A percentile compares a stretch with the other conserved stretches of the same genome.
Evolutionary conservation across 2,113 vertebrate genomes (phyloP).

Genomic region (Ictalurus furcatus): DNA sequence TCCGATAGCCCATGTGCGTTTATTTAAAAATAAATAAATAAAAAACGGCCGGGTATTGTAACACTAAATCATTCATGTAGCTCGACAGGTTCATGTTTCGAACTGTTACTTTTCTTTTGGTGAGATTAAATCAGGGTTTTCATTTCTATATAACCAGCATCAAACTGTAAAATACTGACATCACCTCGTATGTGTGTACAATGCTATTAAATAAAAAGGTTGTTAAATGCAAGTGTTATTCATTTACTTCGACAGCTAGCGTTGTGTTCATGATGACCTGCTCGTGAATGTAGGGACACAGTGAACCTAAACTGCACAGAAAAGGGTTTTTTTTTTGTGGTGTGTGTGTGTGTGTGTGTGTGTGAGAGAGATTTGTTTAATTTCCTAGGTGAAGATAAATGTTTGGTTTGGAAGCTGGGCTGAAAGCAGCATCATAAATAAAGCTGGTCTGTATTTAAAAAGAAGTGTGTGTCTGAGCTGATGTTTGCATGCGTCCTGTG

Average conservation of each 20-base stretch:
- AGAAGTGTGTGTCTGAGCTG: not conserved
- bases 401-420: slow-evolving; percentile 8
- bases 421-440: slow-evolving; percentile 34
- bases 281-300: not conserved
- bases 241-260: not conserved
- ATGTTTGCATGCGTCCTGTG: not conserved
- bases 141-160: slow-evolving; percentile 16
- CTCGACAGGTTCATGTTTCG: not conserved
- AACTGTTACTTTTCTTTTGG: slow-evolving; percentile 3
- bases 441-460: slow-evolving; percentile 32
- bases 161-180: slow-evolving; percentile 17
- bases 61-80: slow-evolving; percentile 23
- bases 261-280: not conserved
- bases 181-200: slow-evolving; percentile 4
- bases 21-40: not conserved
- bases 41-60: not conserved
- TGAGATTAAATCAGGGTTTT: slow-evolving; percentile 18
- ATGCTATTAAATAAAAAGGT: slow-evolving; percentile 8
- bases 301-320: slow-evolving; percentile 14
- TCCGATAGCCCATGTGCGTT: not conserved
- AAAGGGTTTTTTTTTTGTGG: not conserved
- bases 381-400: slow-evolving; percentile 14
- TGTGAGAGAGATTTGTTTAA: not conserved
- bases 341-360: not conserved
- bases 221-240: slow-evolving; percentile 27